Base-by-base conservation (phyloP, 2,888 invertebrate species). In the Volucella zonaria region DNA sequence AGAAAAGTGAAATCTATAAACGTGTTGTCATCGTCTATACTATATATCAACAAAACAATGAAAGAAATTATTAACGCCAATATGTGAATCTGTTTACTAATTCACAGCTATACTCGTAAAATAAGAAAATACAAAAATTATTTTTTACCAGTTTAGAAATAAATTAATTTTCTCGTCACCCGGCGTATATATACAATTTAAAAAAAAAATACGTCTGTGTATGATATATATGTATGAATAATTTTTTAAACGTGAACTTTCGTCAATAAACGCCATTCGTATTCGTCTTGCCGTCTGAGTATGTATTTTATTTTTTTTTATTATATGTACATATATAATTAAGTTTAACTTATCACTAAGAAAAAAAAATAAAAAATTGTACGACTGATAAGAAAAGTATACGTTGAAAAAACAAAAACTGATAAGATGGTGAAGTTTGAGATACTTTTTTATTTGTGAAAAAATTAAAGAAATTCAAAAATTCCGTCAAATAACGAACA, bases 311-410 rank as follows among this genome's bases (percentile, higher is more conserved):
- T 18, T 31, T 31, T 31, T 54, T 58, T 61, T 75, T 51, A 71
- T 66, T 38, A 38, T 23, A 23, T 2, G 2, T 23, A 23, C 2
- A 23, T 42, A 15, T 75, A 64, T 58, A 71, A 64, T 58, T 51
- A 71, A 70, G 59, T 64, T 78, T 71, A 23, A 45, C 71, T 78
- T 78, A 71, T 78, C 78, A 54, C 42, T 70, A 23, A 49, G 58
- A 54, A n/a, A 52, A 43, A 62, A 23, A 23, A 3, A 23, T 2
- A 23, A 23, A 23, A 23, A 70, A 47, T 14, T 1, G 0, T 31
- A 62, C 18, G 8, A 10, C 12, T 51, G 78, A 78, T 78, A 79
- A 79, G 79, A 23, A 73, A 59, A 23, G 67, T 67, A 31, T 43
- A 62, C 68, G 15, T 38, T 38, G 40, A 38, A 43, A 18, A 18